Evolutionary conservation across 2,888 invertebrate species (phyloP).

Genomic region (Cantharis flavilabris): DNA sequence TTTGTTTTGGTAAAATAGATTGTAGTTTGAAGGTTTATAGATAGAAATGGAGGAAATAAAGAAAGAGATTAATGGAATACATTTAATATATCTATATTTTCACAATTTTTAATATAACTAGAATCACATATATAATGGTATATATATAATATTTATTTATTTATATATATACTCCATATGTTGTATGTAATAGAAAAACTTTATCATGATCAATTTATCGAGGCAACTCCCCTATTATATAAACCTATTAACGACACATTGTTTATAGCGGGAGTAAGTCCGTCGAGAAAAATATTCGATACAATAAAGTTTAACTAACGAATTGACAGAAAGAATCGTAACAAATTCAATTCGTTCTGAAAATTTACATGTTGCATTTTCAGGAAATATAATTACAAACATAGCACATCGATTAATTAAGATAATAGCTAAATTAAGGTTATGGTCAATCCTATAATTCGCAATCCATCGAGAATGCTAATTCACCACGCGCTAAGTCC

Average conservation of each 20-base stretch:
- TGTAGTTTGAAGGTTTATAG: no score
- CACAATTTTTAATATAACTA: constrained; percentile 53
- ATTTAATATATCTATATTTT: constrained; percentile 54
- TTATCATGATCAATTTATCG: constrained; percentile 17
- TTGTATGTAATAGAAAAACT: constrained; percentile 32
- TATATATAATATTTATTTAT: neutral
- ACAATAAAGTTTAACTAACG: constrained; percentile 16
- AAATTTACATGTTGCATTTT: constrained; percentile 37
- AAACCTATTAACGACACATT: constrained; percentile 11
- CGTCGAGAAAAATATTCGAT: constrained; percentile 1
- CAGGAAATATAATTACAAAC: constrained; percentile 52
- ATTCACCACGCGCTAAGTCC: constrained; percentile 48
- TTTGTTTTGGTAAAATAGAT: no score
- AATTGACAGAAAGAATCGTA: constrained; percentile 37
- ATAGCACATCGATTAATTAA: constrained; percentile 53
- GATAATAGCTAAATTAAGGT: constrained; percentile 52
- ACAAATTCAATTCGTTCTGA: constrained; percentile 38
- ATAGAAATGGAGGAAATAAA: neutral
- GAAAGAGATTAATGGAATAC: constrained; percentile 34
- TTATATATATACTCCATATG: constrained; percentile 47
- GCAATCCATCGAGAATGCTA: constrained; percentile 32
- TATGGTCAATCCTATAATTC: constrained; percentile 27
- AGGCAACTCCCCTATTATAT: constrained; percentile 4
- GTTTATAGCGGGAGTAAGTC: constrained; percentile 6
- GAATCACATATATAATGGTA: constrained; percentile 46